Base-by-base conservation (phyloP, 2,113 vertebrate species). In the Tetrao urogallus region DNA sequence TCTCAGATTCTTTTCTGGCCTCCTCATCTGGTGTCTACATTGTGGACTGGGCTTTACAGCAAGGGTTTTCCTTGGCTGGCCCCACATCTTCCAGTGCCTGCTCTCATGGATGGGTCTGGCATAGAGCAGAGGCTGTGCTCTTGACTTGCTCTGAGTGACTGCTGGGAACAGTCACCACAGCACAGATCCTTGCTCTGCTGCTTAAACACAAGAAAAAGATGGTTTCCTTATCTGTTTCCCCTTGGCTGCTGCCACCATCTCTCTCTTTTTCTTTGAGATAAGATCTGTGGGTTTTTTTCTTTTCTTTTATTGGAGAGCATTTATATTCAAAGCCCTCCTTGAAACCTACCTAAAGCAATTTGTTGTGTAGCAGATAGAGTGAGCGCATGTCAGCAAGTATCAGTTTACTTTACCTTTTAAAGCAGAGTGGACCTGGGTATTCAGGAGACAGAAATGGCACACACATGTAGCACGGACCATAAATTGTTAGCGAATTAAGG, bases 401-500 rank as follows among this genome's bases (percentile, higher is more conserved):
- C 66, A 79, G 25, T 57, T 77, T 80, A 71, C 32, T 11, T 11
- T 50, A 69, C 56, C 24, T 71, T 85, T 86, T 91, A 90, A 74
- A 85, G 73, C 72, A 88, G 60, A 89, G 36, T 25, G 11, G 73
- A 96, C 83, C 58, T 94, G 76, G 48, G 52, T 75, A 74, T 82
- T 92, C 69, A 67, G 54, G 89, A 90, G 43, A 58, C 22, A 92
- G 83, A 80, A 89, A 80, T 3, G 8, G 52, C 56, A 20, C 75
- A 93, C 56, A 66, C 2, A 1, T 71, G 42, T 60, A 78, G 81
- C 52, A 43, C 77, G 56, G 86, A 86, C 73, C 56, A 86, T 86
- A 93, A 96, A 95, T 77, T 90, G 96, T 92, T 80, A 88, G 82
- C 1, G 28, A 96, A 96, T 92, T 88, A 94, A 95, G 78, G 89